A percentile compares a stretch with the other conserved stretches of the same genome.
These are phyloP conservation scores for Cladorhizidae sp. DNA, from an alignment of 37 sponge, comb jelly and placozoan genomes.

Conservation along the genomic window DNA sequence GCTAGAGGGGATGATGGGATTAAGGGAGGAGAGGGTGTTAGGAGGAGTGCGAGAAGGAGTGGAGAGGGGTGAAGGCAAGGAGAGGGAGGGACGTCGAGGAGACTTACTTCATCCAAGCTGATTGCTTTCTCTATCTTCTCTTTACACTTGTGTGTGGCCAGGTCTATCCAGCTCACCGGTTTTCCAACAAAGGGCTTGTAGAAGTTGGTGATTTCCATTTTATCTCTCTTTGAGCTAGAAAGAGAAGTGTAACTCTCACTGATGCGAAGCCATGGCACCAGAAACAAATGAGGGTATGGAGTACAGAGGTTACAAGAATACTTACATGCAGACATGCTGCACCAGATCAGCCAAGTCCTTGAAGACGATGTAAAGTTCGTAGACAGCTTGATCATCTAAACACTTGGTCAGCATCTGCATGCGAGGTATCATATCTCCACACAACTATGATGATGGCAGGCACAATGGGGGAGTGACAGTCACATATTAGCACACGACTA, in stretches of 20 bases:
- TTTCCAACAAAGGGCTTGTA: slow-evolving; percentile 38
- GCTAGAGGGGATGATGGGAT: no score
- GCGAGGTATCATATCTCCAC: background rate
- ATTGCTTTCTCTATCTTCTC: slow-evolving; percentile 41
- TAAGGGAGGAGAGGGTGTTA: no score
- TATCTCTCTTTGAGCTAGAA: background rate
- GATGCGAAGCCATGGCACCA: no score
- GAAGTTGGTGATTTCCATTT: background rate
- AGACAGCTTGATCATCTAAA: background rate
- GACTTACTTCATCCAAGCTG: slow-evolving; percentile 21
- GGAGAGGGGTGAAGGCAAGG: no score
- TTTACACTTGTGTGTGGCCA: slow-evolving; percentile 11
- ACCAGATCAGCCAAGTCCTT: slow-evolving; percentile 11
- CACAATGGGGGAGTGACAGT: background rate
- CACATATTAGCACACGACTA: background rate
- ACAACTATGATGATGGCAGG: background rate
- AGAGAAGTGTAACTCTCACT: no score
- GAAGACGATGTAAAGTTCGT: slow-evolving; percentile 21
- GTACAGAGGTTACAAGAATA: no score
- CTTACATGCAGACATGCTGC: background rate
- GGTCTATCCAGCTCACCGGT: slow-evolving; percentile 43
- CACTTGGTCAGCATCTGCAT: background rate
- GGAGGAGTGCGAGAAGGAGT: no score
- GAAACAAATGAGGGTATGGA: no score
- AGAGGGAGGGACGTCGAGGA: no score